Evolutionary conservation across 2,113 vertebrate genomes (phyloP).

Genomic region (Pterophyllum scalare): DNA sequence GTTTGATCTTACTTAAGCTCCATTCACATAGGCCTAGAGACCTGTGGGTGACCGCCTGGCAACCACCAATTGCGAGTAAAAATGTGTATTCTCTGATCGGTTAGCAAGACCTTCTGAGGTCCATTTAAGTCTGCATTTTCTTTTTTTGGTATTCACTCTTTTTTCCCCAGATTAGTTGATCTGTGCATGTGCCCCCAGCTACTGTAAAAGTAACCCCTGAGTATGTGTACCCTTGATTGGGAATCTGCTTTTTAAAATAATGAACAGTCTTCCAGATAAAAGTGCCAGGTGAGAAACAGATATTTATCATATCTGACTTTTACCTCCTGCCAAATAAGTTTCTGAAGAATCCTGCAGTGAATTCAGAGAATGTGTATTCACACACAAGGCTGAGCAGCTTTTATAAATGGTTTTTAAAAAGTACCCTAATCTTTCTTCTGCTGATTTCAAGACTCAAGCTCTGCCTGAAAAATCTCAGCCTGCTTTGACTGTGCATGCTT

Average conservation of each 20-base stretch:
- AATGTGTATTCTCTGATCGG: not conserved
- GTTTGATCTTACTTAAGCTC: not conserved
- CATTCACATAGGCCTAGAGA: not conserved
- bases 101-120: not conserved
- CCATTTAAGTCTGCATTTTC: no score
- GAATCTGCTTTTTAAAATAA: no score
- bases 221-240: no score
- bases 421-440: constrained; percentile 9
- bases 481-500: constrained; percentile 18
- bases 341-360: not conserved
- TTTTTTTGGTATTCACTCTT: no score
- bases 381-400: constrained; percentile 27
- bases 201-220: no score
- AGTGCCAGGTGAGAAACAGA: not conserved
- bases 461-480: constrained; percentile 37
- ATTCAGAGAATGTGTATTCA: constrained; percentile 5
- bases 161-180: no score
- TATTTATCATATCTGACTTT: not conserved
- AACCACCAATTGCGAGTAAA: not conserved
- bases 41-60: not conserved
- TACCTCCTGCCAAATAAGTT: not conserved
- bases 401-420: constrained; percentile 9
- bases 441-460: constrained; percentile 40
- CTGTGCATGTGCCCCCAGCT: no score
- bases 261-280: not conserved